These are phyloP conservation scores for Sakesphorus luctuosus DNA, from an alignment of 2,113 vertebrate species.

Conservation along the genomic window DNA sequence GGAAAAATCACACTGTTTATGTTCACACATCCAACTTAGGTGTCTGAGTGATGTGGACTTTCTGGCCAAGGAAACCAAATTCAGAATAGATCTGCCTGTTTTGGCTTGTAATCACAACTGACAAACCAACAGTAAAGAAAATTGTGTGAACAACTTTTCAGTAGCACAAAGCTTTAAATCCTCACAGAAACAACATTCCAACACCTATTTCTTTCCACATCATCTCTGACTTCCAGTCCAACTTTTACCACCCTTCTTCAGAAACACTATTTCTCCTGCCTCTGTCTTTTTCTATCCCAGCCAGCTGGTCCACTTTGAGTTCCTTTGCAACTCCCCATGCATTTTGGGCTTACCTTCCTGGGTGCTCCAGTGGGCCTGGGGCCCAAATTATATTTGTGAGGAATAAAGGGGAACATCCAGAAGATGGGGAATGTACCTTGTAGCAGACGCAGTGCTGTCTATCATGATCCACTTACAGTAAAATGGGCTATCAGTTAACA, in stretches of 20 bases:
- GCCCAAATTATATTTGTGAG: background rate
- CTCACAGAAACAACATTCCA: background rate
- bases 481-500: background rate
- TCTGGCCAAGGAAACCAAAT: background rate
- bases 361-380: background rate
- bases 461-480: background rate
- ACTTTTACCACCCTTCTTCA: background rate
- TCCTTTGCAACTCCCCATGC: background rate
- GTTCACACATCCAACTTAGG: conserved; percentile 16
- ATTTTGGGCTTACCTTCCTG: background rate
- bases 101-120: background rate
- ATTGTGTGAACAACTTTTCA: background rate
- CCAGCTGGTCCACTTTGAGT: background rate
- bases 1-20: background rate
- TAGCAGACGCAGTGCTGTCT: background rate
- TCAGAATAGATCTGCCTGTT: background rate
- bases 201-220: background rate
- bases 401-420: background rate
- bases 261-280: background rate
- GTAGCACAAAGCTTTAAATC: background rate
- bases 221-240: background rate
- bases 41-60: background rate
- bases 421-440: background rate
- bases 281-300: background rate
- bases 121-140: background rate